Base-by-base conservation (phyloP, 2,888 invertebrate genomes). In the Caenorhabditis sp. region DNA sequence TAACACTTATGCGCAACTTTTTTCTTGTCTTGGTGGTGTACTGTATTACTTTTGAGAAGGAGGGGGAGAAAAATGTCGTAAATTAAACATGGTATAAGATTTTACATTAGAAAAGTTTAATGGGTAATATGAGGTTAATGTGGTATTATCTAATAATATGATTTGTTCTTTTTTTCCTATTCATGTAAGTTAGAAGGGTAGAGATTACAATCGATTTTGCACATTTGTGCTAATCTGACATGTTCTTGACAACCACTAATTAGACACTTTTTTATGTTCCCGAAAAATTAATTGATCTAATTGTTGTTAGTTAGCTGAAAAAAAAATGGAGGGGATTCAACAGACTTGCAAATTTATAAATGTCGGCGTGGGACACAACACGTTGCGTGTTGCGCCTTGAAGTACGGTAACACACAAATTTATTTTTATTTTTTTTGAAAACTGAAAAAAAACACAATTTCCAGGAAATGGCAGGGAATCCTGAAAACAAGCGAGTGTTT, bases 401-500 rank as follows among this genome's bases (percentile, higher is more conserved):
- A 43, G 12, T 43, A 43, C 43, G 12, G 43, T 43, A 14, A 17
- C 10, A 10, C 43, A 12, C 36, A 12, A 14, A 14, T 49, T 58
- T 31, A 27, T 60, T 59, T 24, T 17, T 3, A 17, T 12, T 66
- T 50, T 61, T 27, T 59, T 58, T 43, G 6, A 12, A 12, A 6
- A 10, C 43, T 43, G 8, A 43, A 5, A 43, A 4, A 36, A 31
- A 19, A 31, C 36, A 53, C 17, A 21, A 27, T 37, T 37, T 53
- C n/a, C 26, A 49, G 55, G 26, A 50, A 50, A 23, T n/a, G 24
- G 12, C 8, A 10, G 31, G 31, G 8, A 14, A 10, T 1, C 12
- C 24, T 0, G 66, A 70, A 27, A 66, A 36, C 5, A 60, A 73
- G 43, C 64, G 72, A 14, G 84, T 84, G 5, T 84, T 83, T 53